Conservation (phyloP, 2,113 vertebrate genomes). For the Sula dactylatra region DNA sequence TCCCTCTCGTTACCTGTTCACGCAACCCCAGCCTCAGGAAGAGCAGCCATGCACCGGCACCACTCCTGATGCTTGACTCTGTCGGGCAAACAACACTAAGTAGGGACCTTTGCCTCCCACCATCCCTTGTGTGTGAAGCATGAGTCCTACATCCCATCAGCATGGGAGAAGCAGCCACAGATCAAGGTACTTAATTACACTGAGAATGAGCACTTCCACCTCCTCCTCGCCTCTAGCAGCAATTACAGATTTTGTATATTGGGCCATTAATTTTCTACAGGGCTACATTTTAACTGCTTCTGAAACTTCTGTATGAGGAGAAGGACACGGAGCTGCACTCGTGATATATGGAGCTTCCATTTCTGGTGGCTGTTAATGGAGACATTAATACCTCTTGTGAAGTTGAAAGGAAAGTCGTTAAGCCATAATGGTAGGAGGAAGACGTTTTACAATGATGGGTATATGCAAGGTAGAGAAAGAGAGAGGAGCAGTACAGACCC, state of each 20-base stretch:
- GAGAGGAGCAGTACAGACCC: background rate
- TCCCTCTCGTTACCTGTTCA: background rate
- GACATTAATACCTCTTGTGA: conserved; percentile 33
- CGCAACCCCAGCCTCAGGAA: background rate
- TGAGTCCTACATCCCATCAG: background rate
- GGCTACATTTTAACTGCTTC: conserved; percentile 33
- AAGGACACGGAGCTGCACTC: background rate
- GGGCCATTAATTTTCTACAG: conserved; percentile 48
- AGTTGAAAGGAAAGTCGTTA: conserved; percentile 52
- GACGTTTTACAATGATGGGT: background rate
- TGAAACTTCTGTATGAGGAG: conserved; percentile 21
- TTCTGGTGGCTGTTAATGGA: conserved; percentile 53
- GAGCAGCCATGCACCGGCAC: background rate
- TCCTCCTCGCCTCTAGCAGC: background rate
- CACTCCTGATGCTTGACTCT: background rate
- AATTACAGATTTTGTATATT: conserved; percentile 41
- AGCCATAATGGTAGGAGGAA: conserved; percentile 12
- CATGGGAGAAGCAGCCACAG: background rate
- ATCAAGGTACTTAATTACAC: conserved; percentile 22
- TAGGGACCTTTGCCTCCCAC: background rate
- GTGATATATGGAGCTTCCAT: conserved; percentile 27
- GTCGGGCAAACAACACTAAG: background rate
- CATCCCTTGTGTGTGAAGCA: background rate
- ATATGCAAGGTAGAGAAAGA: background rate
- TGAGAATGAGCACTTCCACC: background rate